Percentiles rank a stretch among this genome's conserved stretches.
Evolutionary conservation across 2,888 invertebrate species (phyloP).

Genomic region (Ferdinandea cuprea): DNA sequence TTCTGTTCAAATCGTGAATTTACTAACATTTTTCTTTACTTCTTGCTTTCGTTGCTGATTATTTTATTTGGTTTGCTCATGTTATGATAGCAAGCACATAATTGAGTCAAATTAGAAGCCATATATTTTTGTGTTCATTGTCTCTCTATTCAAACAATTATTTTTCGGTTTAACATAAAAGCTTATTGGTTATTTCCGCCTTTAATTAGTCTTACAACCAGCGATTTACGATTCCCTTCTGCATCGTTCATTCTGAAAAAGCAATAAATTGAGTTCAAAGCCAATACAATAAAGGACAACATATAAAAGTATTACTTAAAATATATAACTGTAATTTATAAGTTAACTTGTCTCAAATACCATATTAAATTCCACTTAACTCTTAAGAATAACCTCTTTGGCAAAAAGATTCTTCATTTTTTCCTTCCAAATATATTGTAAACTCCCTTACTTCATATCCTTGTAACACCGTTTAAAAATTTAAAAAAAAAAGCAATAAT

Average conservation of each 20-base stretch:
- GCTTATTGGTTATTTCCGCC: background rate
- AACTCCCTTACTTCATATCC: conserved; percentile 61
- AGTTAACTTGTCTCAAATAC: background rate
- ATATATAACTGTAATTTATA: too few relatives aligned
- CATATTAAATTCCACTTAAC: conserved; percentile 16
- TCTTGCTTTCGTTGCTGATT: too few relatives aligned
- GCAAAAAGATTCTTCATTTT: conserved; percentile 83
- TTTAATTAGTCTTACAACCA: background rate
- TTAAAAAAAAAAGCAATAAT: conserved; percentile 66
- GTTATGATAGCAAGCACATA: too few relatives aligned
- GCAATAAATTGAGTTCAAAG: background rate
- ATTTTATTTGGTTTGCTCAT: too few relatives aligned
- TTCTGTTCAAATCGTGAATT: too few relatives aligned
- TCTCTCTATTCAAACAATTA: too few relatives aligned
- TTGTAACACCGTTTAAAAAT: conserved; percentile 46
- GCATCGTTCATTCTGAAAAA: background rate
- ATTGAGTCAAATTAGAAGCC: too few relatives aligned
- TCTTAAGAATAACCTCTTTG: conserved; percentile 77
- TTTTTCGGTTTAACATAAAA: too few relatives aligned
- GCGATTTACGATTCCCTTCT: background rate
- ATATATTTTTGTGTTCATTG: too few relatives aligned
- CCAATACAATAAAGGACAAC: background rate
- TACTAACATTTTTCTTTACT: too few relatives aligned
- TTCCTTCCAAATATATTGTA: conserved; percentile 70
- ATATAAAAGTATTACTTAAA: background rate